A percentile compares a stretch with the other conserved stretches of the same genome.
Conservation (phyloP, 2,888 invertebrate species). For the Melieria crassipennis region DNA sequence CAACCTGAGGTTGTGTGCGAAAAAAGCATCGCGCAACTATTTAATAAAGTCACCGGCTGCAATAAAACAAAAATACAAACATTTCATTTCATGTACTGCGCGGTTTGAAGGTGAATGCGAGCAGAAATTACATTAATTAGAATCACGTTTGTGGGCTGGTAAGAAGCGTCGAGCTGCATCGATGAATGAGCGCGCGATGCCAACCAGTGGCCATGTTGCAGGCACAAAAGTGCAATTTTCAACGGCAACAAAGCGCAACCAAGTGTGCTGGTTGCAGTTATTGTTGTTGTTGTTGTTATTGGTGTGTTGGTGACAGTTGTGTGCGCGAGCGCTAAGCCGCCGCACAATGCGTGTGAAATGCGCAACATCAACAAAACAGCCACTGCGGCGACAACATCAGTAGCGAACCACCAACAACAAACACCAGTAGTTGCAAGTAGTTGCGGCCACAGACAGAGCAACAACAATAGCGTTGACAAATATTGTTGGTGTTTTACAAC, state of each 20-base stretch:
- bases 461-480: slow-evolving; percentile 5
- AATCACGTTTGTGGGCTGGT: slow-evolving; percentile 11
- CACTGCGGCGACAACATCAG: background rate
- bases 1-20: too few species aligned
- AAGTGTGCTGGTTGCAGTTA: slow-evolving; percentile 9
- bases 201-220: background rate
- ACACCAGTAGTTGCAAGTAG: slow-evolving; percentile 16
- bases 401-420: slow-evolving; percentile 31
- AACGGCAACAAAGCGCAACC: background rate
- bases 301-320: background rate
- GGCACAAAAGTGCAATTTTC: background rate
- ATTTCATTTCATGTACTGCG: background rate
- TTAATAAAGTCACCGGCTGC: too few species aligned
- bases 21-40: too few species aligned
- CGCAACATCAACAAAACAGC: slow-evolving; percentile 15
- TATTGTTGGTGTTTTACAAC: background rate
- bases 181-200: background rate
- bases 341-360: slow-evolving; percentile 52
- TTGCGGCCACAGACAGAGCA: background rate
- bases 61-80: slow-evolving; percentile 37
- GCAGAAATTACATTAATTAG: slow-evolving; percentile 11
- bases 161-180: background rate
- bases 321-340: background rate
- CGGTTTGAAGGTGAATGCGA: background rate
- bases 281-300: slow-evolving; percentile 36